Percentiles rank a stretch among this genome's conserved stretches.
phyloP scores from a whole-genome alignment of 2,797 vertebrate species.

The Sus cebifrons region DNA sequence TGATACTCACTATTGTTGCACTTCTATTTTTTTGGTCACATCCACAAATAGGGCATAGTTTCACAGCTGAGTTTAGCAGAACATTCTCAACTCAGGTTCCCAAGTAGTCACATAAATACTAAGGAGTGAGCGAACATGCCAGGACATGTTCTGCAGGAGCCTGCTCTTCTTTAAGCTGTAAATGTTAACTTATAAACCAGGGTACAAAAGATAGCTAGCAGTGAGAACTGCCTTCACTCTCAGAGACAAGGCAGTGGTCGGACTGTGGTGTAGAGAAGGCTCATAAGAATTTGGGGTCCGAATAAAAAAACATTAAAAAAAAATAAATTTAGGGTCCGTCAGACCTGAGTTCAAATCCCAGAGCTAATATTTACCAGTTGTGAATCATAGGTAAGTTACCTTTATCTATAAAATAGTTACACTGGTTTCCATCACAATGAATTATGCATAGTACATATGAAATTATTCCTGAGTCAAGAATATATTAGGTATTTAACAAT shows the following conservation, averaged over 20 bases:
- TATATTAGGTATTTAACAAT: conserved; percentile 4
- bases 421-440: conserved; percentile 22
- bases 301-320: too few species aligned
- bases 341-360: conserved; percentile 59
- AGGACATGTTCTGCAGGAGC: conserved; percentile 61
- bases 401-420: conserved; percentile 24
- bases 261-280: not conserved
- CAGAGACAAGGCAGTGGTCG: not conserved
- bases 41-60: conserved; percentile 31
- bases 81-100: conserved; percentile 41
- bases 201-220: conserved; percentile 63
- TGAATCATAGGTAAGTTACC: not conserved
- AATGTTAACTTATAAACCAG: conserved; percentile 60
- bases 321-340: not conserved
- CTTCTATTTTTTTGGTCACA: conserved; percentile 48
- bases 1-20: not conserved
- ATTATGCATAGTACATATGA: not conserved
- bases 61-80: conserved; percentile 64
- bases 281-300: not conserved
- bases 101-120: conserved; percentile 48
- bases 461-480: conserved; percentile 32
- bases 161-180: conserved; percentile 58
- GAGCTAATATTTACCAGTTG: not conserved
- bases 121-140: conserved; percentile 49
- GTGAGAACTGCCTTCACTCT: conserved; percentile 58